These are phyloP conservation scores for Corythoichthys haematopterus DNA, from an alignment of 2,113 vertebrate genomes.

Conservation along the genomic window DNA sequence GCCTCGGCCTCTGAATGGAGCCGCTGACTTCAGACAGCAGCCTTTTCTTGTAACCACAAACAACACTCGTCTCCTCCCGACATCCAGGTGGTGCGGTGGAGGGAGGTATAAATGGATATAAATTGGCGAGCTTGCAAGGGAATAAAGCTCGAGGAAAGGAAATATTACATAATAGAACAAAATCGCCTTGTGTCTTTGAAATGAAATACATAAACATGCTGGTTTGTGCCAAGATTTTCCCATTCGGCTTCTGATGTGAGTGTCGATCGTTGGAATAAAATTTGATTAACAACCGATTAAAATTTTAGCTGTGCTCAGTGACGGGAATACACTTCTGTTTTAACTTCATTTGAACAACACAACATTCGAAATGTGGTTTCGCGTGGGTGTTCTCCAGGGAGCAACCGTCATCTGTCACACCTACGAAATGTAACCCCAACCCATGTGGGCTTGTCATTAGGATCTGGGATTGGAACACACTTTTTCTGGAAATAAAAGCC, in stretches of 20 bases:
- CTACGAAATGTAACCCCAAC: background rate
- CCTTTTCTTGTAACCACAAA: slow-evolving; percentile 38
- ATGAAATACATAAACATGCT: slow-evolving; percentile 15
- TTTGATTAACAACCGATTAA: slow-evolving; percentile 25
- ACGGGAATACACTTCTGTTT: background rate
- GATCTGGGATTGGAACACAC: slow-evolving; percentile 37
- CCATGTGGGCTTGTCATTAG: slow-evolving; percentile 56
- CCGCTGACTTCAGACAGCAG: slow-evolving; percentile 27
- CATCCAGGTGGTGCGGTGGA: slow-evolving; percentile 13
- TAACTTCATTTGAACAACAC: background rate
- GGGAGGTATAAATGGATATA: background rate
- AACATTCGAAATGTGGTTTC: background rate
- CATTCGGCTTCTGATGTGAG: slow-evolving; percentile 11
- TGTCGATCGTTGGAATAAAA: background rate
- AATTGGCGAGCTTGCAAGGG: background rate
- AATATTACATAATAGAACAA: slow-evolving; percentile 38
- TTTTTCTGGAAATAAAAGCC: slow-evolving; percentile 39
- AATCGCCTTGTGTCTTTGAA: slow-evolving; percentile 27
- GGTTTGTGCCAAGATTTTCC: slow-evolving; percentile 20
- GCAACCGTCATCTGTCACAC: background rate
- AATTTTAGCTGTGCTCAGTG: background rate
- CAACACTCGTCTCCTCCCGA: slow-evolving; percentile 8
- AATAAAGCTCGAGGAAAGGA: slow-evolving; percentile 25
- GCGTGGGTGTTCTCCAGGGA: background rate
- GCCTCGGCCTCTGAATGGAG: slow-evolving; percentile 20